These are phyloP conservation scores for Catharus minimus DNA, from an alignment of 2,113 vertebrate species.

Conservation along the genomic window DNA sequence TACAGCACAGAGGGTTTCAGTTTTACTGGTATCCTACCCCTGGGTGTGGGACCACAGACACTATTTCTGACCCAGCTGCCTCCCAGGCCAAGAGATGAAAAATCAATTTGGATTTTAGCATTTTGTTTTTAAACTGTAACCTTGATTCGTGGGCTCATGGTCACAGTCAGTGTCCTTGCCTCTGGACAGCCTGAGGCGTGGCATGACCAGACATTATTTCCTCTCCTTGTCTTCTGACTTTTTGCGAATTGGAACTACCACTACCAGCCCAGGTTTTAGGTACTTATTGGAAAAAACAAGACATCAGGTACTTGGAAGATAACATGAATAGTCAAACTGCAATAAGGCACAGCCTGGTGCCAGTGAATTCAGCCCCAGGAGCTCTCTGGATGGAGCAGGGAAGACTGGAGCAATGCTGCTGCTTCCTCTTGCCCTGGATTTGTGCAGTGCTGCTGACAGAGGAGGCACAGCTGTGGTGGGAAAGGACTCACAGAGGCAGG, in stretches of 20 bases:
- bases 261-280: not conserved
- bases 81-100: not conserved
- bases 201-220: not conserved
- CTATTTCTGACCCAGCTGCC: not conserved
- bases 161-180: not conserved
- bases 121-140: not conserved
- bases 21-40: not conserved
- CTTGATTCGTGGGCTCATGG: not conserved
- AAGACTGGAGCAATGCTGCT: not conserved
- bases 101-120: not conserved
- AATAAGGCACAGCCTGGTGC: not conserved
- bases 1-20: not conserved
- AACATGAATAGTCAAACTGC: rapidly evolving
- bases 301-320: not conserved
- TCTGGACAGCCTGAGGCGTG: not conserved
- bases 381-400: not conserved
- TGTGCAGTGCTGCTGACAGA: rapidly evolving
- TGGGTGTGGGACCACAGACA: not conserved
- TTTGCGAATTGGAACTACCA: not conserved
- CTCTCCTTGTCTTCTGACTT: not conserved
- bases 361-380: not conserved
- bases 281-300: not conserved
- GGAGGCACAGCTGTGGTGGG: rapidly evolving
- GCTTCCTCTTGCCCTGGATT: not conserved
- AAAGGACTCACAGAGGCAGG: not conserved